Evolutionary conservation across 2,888 invertebrate genomes (phyloP).

Genomic region (Eupithecia vulgata): DNA sequence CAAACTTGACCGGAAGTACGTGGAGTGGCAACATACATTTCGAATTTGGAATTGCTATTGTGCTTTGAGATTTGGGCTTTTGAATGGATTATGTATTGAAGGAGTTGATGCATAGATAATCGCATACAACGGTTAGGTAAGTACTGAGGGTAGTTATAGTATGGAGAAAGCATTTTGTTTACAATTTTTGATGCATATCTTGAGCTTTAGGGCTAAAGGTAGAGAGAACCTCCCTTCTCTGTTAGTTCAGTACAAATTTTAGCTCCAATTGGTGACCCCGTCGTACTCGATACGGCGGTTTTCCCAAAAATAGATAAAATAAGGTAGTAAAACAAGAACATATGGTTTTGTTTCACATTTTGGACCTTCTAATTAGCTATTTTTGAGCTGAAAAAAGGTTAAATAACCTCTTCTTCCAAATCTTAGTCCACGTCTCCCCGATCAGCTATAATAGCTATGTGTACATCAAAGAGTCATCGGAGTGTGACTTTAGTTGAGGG

Average conservation of each 20-base stretch:
- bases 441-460: too few species aligned
- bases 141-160: neutral
- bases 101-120: slow-evolving; percentile 10
- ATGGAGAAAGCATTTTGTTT: neutral
- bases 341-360: too few species aligned
- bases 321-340: too few species aligned
- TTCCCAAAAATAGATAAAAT: neutral
- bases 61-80: slow-evolving; percentile 45
- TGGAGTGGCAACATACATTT: slow-evolving; percentile 82
- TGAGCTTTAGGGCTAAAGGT: neutral
- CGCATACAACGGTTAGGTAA: neutral
- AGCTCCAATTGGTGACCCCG: neutral
- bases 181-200: neutral
- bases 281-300: neutral
- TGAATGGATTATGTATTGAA: slow-evolving; percentile 20
- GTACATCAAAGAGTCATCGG: too few species aligned
- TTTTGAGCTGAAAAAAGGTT: too few species aligned
- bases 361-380: too few species aligned
- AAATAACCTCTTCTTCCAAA: too few species aligned
- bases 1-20: slow-evolving; percentile 81
- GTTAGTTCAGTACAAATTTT: neutral
- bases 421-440: too few species aligned
- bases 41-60: slow-evolving; percentile 77
- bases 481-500: too few species aligned
- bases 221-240: too few species aligned